A percentile compares a stretch with the other conserved stretches of the same genome.
phyloP scores from a whole-genome alignment of 2,113 vertebrate species.

The Myrmecobius fasciatus region DNA sequence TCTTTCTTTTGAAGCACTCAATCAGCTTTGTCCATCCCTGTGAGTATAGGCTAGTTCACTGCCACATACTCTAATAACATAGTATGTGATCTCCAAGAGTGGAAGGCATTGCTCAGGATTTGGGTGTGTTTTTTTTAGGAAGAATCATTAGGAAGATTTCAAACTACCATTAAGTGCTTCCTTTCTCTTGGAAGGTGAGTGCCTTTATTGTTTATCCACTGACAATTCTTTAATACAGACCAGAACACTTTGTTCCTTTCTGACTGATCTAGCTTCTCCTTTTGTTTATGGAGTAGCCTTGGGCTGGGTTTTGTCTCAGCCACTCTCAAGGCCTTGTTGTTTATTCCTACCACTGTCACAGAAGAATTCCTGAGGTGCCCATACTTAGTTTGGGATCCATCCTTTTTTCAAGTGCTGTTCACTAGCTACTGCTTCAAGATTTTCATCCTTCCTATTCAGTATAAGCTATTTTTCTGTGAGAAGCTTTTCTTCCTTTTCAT shows the following conservation, averaged over 20 bases:
- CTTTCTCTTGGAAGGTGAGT: neutral
- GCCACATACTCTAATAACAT: neutral
- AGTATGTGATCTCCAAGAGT: neutral
- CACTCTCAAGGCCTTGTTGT: conserved; percentile 26
- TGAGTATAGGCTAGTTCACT: neutral
- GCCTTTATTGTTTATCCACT: neutral
- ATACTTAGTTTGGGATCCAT: no score
- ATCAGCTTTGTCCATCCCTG: conserved; percentile 15
- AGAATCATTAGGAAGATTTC: neutral
- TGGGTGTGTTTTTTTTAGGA: no score
- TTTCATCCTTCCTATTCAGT: neutral
- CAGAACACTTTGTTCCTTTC: conserved; percentile 26
- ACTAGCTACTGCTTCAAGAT: rapidly evolving
- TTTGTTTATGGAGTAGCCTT: neutral
- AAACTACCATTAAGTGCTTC: neutral
- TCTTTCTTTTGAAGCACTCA: conserved; percentile 27
- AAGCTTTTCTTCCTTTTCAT: neutral
- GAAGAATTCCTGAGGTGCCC: conserved; percentile 41
- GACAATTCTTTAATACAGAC: neutral
- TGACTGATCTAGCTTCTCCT: neutral
- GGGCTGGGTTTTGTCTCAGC: conserved; percentile 61
- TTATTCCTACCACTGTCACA: conserved; percentile 60
- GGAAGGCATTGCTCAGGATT: neutral
- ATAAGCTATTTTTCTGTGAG: neutral
- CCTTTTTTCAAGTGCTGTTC: neutral